Evolutionary conservation across 2,797 vertebrate genomes (phyloP).

Genomic region (Myoxocephalus aenaeus): DNA sequence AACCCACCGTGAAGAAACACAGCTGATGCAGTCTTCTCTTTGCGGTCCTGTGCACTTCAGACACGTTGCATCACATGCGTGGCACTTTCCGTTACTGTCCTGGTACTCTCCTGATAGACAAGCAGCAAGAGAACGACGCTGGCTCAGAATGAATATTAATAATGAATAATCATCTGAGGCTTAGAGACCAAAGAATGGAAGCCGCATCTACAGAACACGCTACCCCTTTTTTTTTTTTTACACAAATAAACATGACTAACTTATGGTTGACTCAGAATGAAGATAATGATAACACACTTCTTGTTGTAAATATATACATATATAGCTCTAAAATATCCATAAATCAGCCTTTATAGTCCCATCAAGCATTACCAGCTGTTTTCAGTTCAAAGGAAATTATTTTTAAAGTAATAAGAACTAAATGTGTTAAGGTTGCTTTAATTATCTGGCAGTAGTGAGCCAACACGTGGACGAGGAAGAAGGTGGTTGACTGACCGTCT

Average conservation of each 20-base stretch:
- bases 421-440: conserved; percentile 3
- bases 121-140: conserved; percentile 21
- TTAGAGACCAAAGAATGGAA: neutral
- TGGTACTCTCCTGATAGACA: conserved; percentile 86
- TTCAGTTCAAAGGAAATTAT: neutral
- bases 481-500: conserved; percentile 88
- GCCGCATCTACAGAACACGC: neutral
- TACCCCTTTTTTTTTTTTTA: neutral
- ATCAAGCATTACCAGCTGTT: neutral
- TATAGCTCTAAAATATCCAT: neutral
- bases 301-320: neutral
- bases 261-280: neutral
- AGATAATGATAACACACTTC: neutral
- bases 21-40: conserved; percentile 86
- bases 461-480: conserved; percentile 26
- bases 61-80: conserved; percentile 87
- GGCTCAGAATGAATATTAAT: conserved; percentile 28
- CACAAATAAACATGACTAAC: neutral
- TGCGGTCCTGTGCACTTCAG: conserved; percentile 88
- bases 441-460: conserved; percentile 23
- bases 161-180: conserved; percentile 48
- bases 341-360: neutral
- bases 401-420: neutral
- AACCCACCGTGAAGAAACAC: conserved; percentile 83
- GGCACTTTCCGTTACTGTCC: conserved; percentile 82